Base-by-base conservation (phyloP, 1,140 invertebrate species). In the Lordiphosa collinella region DNA sequence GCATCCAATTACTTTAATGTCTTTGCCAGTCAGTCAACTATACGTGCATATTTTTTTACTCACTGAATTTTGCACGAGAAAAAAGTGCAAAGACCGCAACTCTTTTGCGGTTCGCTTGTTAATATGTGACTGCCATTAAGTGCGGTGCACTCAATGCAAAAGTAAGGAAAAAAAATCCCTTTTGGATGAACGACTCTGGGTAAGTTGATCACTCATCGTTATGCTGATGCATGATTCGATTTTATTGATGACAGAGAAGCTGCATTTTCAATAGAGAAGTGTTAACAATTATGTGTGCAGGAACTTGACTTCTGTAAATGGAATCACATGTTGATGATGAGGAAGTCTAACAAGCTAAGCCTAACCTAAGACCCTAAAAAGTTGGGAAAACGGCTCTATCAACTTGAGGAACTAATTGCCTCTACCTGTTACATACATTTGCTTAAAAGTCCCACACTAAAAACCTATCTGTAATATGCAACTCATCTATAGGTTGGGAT, bases 1-100 rank as follows among this genome's bases (percentile, higher is more conserved):
- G 75, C 57, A 56, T 35, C 60, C 70, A 80, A 80, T 80, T 82
- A 80, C 66, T 72, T 72, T 72, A 84, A 76, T 76, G 71, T 40
- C 50, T 18, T 41, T 64, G 29, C 36, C 25, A 57, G 54, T 48
- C 52, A 63, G 48, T 47, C 47, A 61, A 38, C 50, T 47, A 50
- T 32, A n/a, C 18, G 31, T 6, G 3, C 32, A 34, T 12, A 10
- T 2, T 7, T 11, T 31, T 46, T 11, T 9, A n/a, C 34, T 1
- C 22, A 8, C 1, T 5, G 16, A n/a, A 32, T 1, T 9, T 2
- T 5, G 9, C 12, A 5, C 14, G 14, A 35, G 40, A 53, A 32
- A 71, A 40, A 41, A 53, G 55, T 72, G 69, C 69, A 61, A 73
- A 59, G 56, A 71, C 74, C 74, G 63, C 67, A 68, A 54, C 70